These are phyloP conservation scores for Diglossa cyanea DNA, from an alignment of 2,797 vertebrate genomes.

Conservation along the genomic window DNA sequence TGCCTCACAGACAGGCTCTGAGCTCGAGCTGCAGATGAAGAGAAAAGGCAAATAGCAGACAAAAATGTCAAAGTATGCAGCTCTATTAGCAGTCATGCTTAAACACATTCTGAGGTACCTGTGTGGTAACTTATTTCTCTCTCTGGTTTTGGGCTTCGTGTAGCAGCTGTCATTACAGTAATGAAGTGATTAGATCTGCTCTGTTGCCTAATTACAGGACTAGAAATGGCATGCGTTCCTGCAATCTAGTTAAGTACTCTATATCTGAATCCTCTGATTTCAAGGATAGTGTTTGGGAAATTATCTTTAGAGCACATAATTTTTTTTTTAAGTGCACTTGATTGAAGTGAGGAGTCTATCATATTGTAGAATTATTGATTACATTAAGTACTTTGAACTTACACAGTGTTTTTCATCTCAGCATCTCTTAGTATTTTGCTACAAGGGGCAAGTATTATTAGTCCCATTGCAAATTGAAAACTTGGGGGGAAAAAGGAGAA, in stretches of 20 bases:
- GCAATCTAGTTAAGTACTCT: constrained; percentile 29
- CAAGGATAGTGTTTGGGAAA: constrained; percentile 31
- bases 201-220: constrained; percentile 51
- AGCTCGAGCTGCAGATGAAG: not conserved
- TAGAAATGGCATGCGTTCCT: constrained; percentile 28
- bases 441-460: not conserved
- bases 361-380: constrained; percentile 33
- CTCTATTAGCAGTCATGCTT: not conserved
- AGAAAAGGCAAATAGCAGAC: not conserved
- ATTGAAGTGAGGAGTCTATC: not conserved
- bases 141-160: not conserved
- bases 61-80: not conserved
- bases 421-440: not conserved
- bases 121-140: not conserved
- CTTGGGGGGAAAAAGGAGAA: not conserved
- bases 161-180: constrained; percentile 34
- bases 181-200: constrained; percentile 56
- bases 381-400: not conserved
- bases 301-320: not conserved
- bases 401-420: not conserved
- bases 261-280: constrained; percentile 27
- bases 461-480: not conserved
- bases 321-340: not conserved
- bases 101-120: not conserved
- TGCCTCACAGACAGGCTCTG: not conserved